Conservation (phyloP, 2,888 invertebrate species). For the Tryphoninae sp. region DNA sequence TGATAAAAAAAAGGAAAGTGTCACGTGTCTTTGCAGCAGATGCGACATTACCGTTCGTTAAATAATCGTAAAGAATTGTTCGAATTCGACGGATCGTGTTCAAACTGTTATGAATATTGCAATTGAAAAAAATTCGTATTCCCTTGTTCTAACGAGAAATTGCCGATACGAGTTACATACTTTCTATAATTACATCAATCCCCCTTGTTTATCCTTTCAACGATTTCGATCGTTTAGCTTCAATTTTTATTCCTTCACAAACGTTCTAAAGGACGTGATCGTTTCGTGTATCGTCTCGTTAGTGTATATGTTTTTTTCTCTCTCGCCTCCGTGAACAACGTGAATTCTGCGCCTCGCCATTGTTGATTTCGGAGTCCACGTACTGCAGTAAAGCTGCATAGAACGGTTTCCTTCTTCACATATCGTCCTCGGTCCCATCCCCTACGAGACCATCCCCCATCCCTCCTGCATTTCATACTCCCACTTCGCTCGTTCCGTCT, state of each 20-base stretch:
- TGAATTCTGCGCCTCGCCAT: conserved; percentile 63
- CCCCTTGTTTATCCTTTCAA: neutral
- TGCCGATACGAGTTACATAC: neutral
- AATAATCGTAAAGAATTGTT: too few species aligned
- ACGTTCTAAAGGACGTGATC: conserved; percentile 38
- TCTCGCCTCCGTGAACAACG: conserved; percentile 62
- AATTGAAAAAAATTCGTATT: too few species aligned
- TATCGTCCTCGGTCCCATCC: conserved; percentile 42
- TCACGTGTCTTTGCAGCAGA: too few species aligned
- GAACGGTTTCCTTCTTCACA: conserved; percentile 41
- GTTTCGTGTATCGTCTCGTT: conserved; percentile 26
- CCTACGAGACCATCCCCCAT: neutral
- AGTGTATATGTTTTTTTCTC: conserved; percentile 68
- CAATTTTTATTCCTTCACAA: conserved; percentile 5
- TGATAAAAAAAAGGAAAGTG: too few species aligned
- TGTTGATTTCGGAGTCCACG: conserved; percentile 69
- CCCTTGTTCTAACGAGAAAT: neutral
- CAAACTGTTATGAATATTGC: too few species aligned
- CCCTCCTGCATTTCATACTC: conserved; percentile 63
- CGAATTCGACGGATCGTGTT: too few species aligned
- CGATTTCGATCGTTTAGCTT: neutral
- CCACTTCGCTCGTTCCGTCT: conserved; percentile 43
- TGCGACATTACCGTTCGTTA: too few species aligned
- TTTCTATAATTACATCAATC: neutral
- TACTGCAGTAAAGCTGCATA: conserved; percentile 39